Base-by-base conservation (phyloP, 2,888 invertebrate genomes). In the Pollenia angustigena region DNA sequence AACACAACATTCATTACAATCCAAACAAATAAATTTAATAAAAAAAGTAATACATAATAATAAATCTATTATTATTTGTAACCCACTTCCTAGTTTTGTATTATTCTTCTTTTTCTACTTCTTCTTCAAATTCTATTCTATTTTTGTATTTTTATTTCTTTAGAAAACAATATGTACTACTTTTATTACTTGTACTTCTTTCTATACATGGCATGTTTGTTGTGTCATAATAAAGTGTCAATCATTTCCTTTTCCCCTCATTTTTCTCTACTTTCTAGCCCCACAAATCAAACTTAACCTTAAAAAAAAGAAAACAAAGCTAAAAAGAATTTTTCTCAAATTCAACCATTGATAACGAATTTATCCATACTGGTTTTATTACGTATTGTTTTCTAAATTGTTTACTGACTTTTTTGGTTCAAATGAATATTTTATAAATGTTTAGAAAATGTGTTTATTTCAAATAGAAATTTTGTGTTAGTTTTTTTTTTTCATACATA, bases 201-300 rank as follows among this genome's bases (percentile, higher is more conserved):
- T 32, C 32, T 32, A 32, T 58, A 85, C 72, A 64, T 75, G 81
- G 87, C 88, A 88, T 88, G 88, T 85, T 85, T 85, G 85, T 69
- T 85, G 84, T 87, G 68, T 87, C 75, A 52, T 32, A 48, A 79
- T 71, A 60, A 74, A 72, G n/a, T 66, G 66, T 71, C 64, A 85
- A 52, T 79, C 74, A 85, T 78, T 79, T 79, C 12, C 46, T 66
- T 52, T 68, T 50, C 50, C 64, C 48, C 11, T 46, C 52, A 74
- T 64, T 60, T 46, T 18, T 12, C 11, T 11, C 11, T 40, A 32
- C 32, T 32, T 32, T 32, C 32, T 32, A 32, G 32, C 58, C n/a
- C 18, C 64, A 18, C 14, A 10, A 14, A 14, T 10, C 7, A 40
- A 18, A 40, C 4, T 40, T 16, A 8, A 32, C 16, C 7, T n/a